These are phyloP conservation scores for Aspiorhynchus laticeps DNA, from an alignment of 2,113 vertebrate genomes.

Conservation along the genomic window DNA sequence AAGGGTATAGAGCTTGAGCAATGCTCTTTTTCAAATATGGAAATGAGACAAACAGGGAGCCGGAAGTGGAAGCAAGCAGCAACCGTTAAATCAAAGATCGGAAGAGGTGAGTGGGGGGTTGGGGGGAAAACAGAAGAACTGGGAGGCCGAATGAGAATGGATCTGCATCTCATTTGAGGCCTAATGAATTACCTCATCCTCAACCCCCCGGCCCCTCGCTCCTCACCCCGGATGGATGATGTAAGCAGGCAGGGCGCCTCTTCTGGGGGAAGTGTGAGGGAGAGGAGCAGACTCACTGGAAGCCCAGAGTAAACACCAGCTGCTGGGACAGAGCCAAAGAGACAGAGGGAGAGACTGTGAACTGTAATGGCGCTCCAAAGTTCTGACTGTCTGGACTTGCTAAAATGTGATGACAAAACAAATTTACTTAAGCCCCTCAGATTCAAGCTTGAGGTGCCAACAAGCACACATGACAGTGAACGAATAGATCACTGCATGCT, in stretches of 20 bases:
- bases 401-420: neutral
- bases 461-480: neutral
- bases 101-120: constrained; percentile 56
- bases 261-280: constrained; percentile 30
- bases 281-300: constrained; percentile 73
- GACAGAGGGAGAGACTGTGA: neutral
- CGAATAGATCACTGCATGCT: neutral
- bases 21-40: constrained; percentile 53
- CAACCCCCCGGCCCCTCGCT: constrained; percentile 57
- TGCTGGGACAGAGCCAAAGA: constrained; percentile 51
- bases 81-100: constrained; percentile 61
- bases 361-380: constrained; percentile 8
- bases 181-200: constrained; percentile 76
- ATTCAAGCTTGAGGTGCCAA: neutral
- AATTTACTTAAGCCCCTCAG: neutral
- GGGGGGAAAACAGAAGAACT: constrained; percentile 39
- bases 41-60: constrained; percentile 57
- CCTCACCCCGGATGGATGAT: constrained; percentile 71
- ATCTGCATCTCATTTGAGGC: constrained; percentile 70
- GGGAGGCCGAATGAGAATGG: constrained; percentile 52
- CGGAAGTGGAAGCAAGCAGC: constrained; percentile 50
- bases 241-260: constrained; percentile 62
- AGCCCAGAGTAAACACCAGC: constrained; percentile 75
- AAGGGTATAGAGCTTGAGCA: constrained; percentile 23
- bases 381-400: neutral